phyloP scores from a whole-genome alignment of 2,888 invertebrate genomes.

The Oscheius myriophilus region DNA sequence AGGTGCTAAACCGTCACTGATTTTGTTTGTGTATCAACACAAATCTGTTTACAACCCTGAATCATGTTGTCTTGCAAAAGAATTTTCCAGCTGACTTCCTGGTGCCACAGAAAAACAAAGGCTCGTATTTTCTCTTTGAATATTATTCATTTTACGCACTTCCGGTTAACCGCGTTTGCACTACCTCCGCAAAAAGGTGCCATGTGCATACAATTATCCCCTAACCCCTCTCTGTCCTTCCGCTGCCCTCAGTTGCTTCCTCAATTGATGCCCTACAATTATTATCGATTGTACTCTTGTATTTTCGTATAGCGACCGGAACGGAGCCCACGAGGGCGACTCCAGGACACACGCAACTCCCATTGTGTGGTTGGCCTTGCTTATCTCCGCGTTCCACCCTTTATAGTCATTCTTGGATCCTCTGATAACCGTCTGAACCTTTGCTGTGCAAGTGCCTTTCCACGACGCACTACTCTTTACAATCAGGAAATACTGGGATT shows the following conservation, averaged over 20 bases:
- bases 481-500: neutral
- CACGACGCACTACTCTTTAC: neutral
- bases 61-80: too few relatives aligned
- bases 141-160: too few relatives aligned
- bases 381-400: slow-evolving; percentile 5
- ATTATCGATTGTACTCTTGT: neutral
- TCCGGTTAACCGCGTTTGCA: too few relatives aligned
- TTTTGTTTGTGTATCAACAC: too few relatives aligned
- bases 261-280: neutral
- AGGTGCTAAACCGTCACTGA: too few relatives aligned
- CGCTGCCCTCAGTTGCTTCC: neutral
- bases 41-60: too few relatives aligned
- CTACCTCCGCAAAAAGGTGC: too few relatives aligned
- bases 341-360: slow-evolving; percentile 12
- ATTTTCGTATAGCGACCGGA: neutral
- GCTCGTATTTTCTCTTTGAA: too few relatives aligned
- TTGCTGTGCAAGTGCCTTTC: neutral
- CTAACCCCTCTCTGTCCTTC: too few relatives aligned
- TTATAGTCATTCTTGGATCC: slow-evolving; percentile 21
- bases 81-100: too few relatives aligned
- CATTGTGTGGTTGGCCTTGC: slow-evolving; percentile 10
- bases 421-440: slow-evolving; percentile 20
- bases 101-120: too few relatives aligned
- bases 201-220: too few relatives aligned
- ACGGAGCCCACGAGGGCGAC: neutral